Conservation (phyloP, 92 coral and sea anemone genomes). For the Anthopleura xanthogrammica region DNA sequence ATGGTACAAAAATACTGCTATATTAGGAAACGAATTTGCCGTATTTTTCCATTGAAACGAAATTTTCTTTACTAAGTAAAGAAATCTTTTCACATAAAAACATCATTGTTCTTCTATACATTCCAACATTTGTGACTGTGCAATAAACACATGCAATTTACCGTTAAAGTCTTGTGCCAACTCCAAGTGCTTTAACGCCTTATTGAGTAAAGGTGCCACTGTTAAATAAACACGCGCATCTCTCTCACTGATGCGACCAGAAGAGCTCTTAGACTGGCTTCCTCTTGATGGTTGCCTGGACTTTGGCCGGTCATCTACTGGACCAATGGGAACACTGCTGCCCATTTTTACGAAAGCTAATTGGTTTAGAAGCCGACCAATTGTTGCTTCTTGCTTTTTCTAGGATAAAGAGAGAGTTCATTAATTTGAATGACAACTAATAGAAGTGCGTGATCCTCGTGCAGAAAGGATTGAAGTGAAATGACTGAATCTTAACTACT, state of each 20-base stretch:
- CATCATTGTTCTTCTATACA: too few relatives aligned
- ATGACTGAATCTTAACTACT: too few relatives aligned
- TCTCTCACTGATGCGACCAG: constrained; percentile 40
- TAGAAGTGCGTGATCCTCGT: too few relatives aligned
- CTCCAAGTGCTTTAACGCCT: constrained; percentile 73
- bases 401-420: constrained; percentile 8
- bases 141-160: not conserved
- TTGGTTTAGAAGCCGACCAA: constrained; percentile 63
- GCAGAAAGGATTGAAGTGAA: too few relatives aligned
- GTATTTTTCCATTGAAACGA: too few relatives aligned
- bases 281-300: constrained; percentile 58
- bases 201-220: constrained; percentile 61
- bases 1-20: too few relatives aligned
- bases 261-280: constrained; percentile 49
- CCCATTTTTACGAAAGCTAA: constrained; percentile 67
- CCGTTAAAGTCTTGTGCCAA: constrained; percentile 71
- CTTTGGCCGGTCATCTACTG: constrained; percentile 46
- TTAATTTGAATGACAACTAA: too few relatives aligned
- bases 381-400: constrained; percentile 59
- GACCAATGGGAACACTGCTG: constrained; percentile 50
- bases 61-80: too few relatives aligned
- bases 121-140: too few relatives aligned
- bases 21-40: too few relatives aligned
- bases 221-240: constrained; percentile 36
- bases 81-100: too few relatives aligned